Base-by-base conservation (phyloP, 2,888 invertebrate genomes). In the Sylvicola fuscatus region DNA sequence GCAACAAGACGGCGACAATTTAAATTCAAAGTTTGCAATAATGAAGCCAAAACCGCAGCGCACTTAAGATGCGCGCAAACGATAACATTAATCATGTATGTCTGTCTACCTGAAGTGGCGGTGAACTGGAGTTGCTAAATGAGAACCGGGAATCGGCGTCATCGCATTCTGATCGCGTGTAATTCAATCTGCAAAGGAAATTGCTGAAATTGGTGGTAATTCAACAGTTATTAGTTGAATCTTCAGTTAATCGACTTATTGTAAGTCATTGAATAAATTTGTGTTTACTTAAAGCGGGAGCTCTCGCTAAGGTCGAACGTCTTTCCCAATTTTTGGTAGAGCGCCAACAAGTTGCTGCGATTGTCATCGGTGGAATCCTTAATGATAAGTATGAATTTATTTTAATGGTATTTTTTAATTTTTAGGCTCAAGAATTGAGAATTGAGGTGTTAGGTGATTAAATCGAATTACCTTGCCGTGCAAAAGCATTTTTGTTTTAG, bases 101-200 rank as follows among this genome's bases (percentile, higher is more conserved):
- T 10, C 8, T 27, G 49, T 51, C 54, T 54, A 69, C 67, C 58
- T 65, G 64, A 38, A 63, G 54, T n/a, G 76, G 74, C 14, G 79
- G 76, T 15, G 79, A 79, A 50, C 74, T 78, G 29, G 76, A 72
- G 49, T 76, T 79, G 50, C 80, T 79, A 50, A 75, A 79, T 0
- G 80, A 80, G 50, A 75, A 78, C 44, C 79, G 67, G 21, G 81
- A 81, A 53, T 81, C 80, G 1, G 41, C 42, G 33, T 54, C 59
- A 39, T 61, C 61, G 35, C 51, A 57, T 32, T 61, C 61, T 0
- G 59, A 51, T 37, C 46, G 53, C 6, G 44, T 40, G 30, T 40
- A 40, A 32, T 32, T 33, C 17, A 15, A 34, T 8, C 16, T 16
- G 5, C 14, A 16, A 13, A 29, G 29, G 14, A 29, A 29, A 29